Base-by-base conservation (phyloP, 2,888 invertebrate species). In the Ophonus ardosiacus region DNA sequence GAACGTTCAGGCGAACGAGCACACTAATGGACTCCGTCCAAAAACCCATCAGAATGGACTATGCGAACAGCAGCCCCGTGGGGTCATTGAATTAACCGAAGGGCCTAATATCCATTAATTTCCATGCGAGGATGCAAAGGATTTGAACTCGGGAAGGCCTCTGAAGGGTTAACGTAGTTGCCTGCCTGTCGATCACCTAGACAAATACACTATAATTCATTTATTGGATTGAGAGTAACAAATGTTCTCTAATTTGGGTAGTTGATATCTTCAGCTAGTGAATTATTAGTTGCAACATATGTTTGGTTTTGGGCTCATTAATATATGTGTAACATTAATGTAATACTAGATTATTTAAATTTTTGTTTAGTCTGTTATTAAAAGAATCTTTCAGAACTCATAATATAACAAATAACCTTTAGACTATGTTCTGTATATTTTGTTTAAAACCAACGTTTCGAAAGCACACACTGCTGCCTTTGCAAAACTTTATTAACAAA, bases 51-150 rank as follows among this genome's bases (percentile, higher is more conserved):
- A 81, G 18, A 51, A 43, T 21, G 38, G 65, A 21, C 40, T 18
- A 43, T 63, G 43, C 43, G 10, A 13, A 4, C 43, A 51, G 0
- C 43, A 13, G 43, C 43, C 10, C 1, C 43, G 10, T 51, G 10
- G 43, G 81, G 81, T 81, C 81, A 81, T 81, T 81, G 81, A 81
- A 81, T 81, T 81, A 81, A 63, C 81, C 51, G 81, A 65, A 65
- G 65, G 81, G 65, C 59, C 81, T 81, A 81, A 80, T 80, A 80
- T 80, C 80, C 80, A 81, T 81, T 81, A 81, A 81, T 81, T 81
- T 81, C 81, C 40, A 80, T 80, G 51, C 51, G 43, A 15, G 24
- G 15, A 63, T 51, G 81, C 63, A 65, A 38, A 81, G 79, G 38
- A 80, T 40, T 31, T 18, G 61, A 61, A 61, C 80, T 21, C 40